Percentiles rank a stretch among this genome's conserved stretches.
Evolutionary conservation across 1,140 invertebrate genomes (phyloP).

Genomic region (Pseudobourletiella spinata): DNA sequence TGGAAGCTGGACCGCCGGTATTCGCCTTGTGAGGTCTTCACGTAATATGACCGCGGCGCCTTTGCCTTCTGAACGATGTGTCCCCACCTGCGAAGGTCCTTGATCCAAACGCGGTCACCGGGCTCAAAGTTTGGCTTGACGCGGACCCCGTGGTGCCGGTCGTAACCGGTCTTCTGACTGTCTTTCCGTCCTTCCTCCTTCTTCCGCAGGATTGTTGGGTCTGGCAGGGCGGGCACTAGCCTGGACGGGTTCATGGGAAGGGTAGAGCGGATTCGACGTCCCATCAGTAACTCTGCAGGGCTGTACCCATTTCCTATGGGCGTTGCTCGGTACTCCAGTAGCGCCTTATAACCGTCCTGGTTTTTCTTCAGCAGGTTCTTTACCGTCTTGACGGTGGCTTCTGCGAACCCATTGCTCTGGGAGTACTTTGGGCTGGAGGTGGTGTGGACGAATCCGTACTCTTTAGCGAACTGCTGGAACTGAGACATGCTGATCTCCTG

Average conservation of each 20-base stretch:
- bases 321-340: constrained; percentile 37
- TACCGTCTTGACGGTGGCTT: not conserved
- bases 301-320: constrained; percentile 36
- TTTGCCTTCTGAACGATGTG: not conserved
- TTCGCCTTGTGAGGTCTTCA: not conserved
- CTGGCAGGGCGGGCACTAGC: not conserved
- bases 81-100: constrained; percentile 23
- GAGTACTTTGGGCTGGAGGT: not conserved
- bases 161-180: not conserved
- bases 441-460: constrained; percentile 32
- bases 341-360: constrained; percentile 34
- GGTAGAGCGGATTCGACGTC: constrained; percentile 24
- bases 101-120: constrained; percentile 31
- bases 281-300: constrained; percentile 36
- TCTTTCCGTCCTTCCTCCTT: not conserved
- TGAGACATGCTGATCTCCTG: not conserved
- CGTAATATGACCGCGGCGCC: not conserved
- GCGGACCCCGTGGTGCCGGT: not conserved
- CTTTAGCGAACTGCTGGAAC: constrained; percentile 13
- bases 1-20: not conserved
- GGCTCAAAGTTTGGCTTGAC: constrained; percentile 9
- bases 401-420: constrained; percentile 4
- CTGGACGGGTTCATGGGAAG: constrained; percentile 12
- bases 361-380: constrained; percentile 21
- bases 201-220: not conserved